A percentile compares a stretch with the other conserved stretches of the same genome.
Conservation (phyloP, 2,113 vertebrate genomes). For the Gnathonemus longibarbis region DNA sequence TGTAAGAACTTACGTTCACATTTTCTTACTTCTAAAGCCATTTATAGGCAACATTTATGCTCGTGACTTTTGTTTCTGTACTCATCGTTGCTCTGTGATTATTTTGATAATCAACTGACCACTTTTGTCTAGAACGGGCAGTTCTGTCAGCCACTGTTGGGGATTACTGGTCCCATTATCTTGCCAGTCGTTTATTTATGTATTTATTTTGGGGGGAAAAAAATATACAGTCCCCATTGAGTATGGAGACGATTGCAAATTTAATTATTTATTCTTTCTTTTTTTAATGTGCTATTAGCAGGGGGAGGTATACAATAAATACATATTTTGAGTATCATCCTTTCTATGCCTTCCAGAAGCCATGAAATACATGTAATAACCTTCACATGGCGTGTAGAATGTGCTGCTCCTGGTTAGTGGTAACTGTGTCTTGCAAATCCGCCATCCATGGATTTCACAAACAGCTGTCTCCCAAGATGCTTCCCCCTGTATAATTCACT, state of each 20-base stretch:
- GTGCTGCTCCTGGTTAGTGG: conserved; percentile 33
- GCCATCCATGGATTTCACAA: conserved; percentile 22
- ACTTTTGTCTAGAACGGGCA: conserved; percentile 38
- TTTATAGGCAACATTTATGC: conserved; percentile 32
- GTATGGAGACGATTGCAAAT: conserved; percentile 50
- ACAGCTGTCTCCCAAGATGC: conserved; percentile 44
- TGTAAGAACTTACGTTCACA: conserved; percentile 51
- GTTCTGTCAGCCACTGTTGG: conserved; percentile 43
- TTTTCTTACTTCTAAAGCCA: conserved; percentile 57
- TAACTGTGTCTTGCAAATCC: conserved; percentile 33
- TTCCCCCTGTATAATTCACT: conserved; percentile 70
- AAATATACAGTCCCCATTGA: conserved; percentile 50
- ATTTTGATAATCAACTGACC: conserved; percentile 39
- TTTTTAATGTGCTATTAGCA: conserved; percentile 53
- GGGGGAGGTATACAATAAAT: conserved; percentile 54
- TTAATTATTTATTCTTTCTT: conserved; percentile 57
- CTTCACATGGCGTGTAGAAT: conserved; percentile 31
- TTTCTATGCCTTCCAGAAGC: conserved; percentile 61
- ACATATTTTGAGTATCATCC: conserved; percentile 45
- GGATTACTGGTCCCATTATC: neutral
- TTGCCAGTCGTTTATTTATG: conserved; percentile 51
- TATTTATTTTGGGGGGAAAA: conserved; percentile 65
- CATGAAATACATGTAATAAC: conserved; percentile 48
- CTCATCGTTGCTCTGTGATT: conserved; percentile 40
- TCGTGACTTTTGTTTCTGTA: neutral